Conservation (phyloP, 2,113 vertebrate genomes). For the Entomyzon cyanotis region DNA sequence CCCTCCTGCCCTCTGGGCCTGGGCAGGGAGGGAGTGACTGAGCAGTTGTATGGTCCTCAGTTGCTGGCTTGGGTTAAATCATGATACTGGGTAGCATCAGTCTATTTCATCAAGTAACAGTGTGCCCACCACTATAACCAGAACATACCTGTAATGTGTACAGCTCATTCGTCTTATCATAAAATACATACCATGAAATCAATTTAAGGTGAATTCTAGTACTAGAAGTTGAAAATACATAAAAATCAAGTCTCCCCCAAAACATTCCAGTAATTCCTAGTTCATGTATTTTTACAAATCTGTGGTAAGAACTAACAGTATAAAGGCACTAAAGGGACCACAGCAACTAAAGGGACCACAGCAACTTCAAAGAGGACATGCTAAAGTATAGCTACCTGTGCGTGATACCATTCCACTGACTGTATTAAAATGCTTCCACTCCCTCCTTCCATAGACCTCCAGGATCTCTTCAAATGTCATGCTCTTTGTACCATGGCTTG, state of each 20-base stretch:
- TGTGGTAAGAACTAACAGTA: background rate
- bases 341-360: background rate
- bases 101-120: background rate
- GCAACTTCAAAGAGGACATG: background rate
- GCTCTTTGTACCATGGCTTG: constrained; percentile 86
- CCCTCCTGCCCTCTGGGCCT: background rate
- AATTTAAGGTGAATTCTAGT: background rate
- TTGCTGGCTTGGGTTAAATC: background rate
- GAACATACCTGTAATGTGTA: background rate
- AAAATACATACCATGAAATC: background rate
- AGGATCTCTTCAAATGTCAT: constrained; percentile 82
- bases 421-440: constrained; percentile 90
- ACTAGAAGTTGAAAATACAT: background rate
- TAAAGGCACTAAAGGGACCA: background rate
- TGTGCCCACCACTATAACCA: background rate
- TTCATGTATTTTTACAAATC: background rate
- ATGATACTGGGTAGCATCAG: background rate
- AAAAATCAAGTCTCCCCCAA: background rate
- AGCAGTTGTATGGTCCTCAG: background rate
- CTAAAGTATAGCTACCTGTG: constrained; percentile 78
- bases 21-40: background rate
- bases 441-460: constrained; percentile 81
- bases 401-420: constrained; percentile 84
- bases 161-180: background rate
- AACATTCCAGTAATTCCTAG: background rate